Base-by-base conservation (phyloP, 2,888 invertebrate species). In the Diadromus collaris region DNA sequence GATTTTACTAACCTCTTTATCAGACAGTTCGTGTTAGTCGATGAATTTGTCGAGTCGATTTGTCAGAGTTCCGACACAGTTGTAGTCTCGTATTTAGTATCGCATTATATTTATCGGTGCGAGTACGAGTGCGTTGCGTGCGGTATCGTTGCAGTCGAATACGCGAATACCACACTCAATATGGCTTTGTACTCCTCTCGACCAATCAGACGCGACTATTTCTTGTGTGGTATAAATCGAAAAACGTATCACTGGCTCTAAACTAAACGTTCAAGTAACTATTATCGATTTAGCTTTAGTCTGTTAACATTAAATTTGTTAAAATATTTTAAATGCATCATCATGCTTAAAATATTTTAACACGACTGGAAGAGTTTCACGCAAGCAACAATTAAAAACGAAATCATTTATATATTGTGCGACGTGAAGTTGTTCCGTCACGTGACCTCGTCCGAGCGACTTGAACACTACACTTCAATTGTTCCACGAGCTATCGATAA, bases 131-230 rank as follows among this genome's bases (percentile, higher is more conserved):
- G 48, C 48, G 21, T 48, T 19, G 48, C 48, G 48, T 9, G 48
- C 21, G 48, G 19, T 48, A 48, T 19, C 48, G 48, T 19, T 48
- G 48, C 19, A 48, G 48, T 48, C 48, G 21, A 48, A 48, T 48
- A 48, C 48, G 19, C 48, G 21, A 48, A 48, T 48, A 48, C 48
- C 48, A 21, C 9, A 48, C 21, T 48, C 48, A 48, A 48, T 21
- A 48, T 48, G 48, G 48, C 21, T 19, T 4, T 48, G 48, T 21
- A 21, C 10, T 10, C 6, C 9, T 9, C 9, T 48, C 48, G 48
- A 3, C 48, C 48, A 48, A 48, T 48, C 21, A 21, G 48, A 10
- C 1, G 21, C 19, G 9, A 9, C 19, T 48, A 19, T 48, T 48
- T 19, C 48, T 21, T 48, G 48, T 48, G 19, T 48, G 10, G 9